A percentile compares a stretch with the other conserved stretches of the same genome.
phyloP scores from a whole-genome alignment of 2,797 vertebrate species.

The Tamandua tetradactyla region DNA sequence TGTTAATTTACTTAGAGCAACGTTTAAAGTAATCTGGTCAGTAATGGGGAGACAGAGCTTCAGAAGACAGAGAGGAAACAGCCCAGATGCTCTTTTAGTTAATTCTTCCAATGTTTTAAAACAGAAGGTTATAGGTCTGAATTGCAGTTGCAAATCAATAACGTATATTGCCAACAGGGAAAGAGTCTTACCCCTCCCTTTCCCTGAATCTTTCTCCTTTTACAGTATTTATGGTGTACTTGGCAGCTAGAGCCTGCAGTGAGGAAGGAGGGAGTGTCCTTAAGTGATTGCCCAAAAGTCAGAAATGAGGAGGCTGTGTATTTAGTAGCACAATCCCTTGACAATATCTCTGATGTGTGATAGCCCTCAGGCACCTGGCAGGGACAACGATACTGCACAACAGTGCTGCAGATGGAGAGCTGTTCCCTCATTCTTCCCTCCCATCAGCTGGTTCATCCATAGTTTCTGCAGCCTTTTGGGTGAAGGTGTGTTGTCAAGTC shows the following conservation, averaged over 20 bases:
- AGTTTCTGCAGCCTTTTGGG: not conserved
- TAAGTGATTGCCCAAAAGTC: too few relatives aligned
- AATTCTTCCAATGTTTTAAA: not conserved
- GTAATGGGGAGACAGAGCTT: not conserved
- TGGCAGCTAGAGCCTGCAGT: not conserved
- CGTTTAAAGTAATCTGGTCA: not conserved
- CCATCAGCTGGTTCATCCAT: not conserved
- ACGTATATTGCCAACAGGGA: not conserved
- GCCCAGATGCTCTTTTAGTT: not conserved
- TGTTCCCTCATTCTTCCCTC: not conserved
- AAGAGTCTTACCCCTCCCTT: not conserved
- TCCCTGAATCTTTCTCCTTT: not conserved
- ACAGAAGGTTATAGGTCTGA: not conserved
- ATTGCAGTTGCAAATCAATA: not conserved
- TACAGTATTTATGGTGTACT: not conserved
- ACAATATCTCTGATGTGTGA: not conserved
- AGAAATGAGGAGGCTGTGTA: not conserved
- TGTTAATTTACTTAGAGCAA: not conserved
- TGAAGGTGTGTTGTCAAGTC: not conserved
- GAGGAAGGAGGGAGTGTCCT: not conserved
- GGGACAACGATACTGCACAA: not conserved
- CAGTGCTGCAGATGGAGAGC: not conserved
- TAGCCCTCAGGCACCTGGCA: not conserved
- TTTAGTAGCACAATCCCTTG: not conserved
- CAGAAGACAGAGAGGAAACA: not conserved